A percentile compares a stretch with the other conserved stretches of the same genome.
These are phyloP conservation scores for Ctenochaetus hawaiiensis DNA, from an alignment of 2,797 vertebrate species.

Conservation along the genomic window DNA sequence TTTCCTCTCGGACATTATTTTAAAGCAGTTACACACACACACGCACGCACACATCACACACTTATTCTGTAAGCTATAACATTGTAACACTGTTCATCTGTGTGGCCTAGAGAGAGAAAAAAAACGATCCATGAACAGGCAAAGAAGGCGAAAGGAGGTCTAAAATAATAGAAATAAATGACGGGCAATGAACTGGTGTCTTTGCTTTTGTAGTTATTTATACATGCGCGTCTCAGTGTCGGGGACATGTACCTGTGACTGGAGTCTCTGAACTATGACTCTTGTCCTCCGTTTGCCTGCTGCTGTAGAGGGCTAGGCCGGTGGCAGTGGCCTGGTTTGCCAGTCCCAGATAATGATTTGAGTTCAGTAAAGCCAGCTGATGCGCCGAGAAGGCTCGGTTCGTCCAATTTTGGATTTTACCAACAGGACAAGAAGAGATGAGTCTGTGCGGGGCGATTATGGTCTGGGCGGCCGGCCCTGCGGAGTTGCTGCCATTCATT, in stretches of 20 bases:
- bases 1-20: conserved; percentile 42
- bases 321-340: conserved; percentile 87
- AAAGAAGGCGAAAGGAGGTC: conserved; percentile 50
- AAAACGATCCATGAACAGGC: conserved; percentile 55
- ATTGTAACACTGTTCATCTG: conserved; percentile 73
- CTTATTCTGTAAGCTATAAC: conserved; percentile 52
- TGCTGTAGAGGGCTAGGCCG: conserved; percentile 88
- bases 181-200: conserved; percentile 61
- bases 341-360: conserved; percentile 95
- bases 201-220: conserved; percentile 57
- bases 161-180: conserved; percentile 62
- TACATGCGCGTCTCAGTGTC: conserved; percentile 84
- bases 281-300: conserved; percentile 89
- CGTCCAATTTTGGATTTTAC: conserved; percentile 95
- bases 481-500: conserved; percentile 82
- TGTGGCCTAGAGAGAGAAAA: conserved; percentile 66
- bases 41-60: conserved; percentile 18
- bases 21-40: conserved; percentile 45
- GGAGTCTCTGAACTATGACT: conserved; percentile 89
- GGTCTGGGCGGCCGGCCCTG: conserved; percentile 83
- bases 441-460: conserved; percentile 93
- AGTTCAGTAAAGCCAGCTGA: conserved; percentile 94
- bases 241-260: conserved; percentile 93
- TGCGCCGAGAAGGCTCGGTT: conserved; percentile 93
- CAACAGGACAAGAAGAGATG: conserved; percentile 92